Evolutionary conservation across 2,888 invertebrate species (phyloP), one percentile per base, ranked within the genome.

Genomic region (Cheiracanthium punctorium): DNA sequence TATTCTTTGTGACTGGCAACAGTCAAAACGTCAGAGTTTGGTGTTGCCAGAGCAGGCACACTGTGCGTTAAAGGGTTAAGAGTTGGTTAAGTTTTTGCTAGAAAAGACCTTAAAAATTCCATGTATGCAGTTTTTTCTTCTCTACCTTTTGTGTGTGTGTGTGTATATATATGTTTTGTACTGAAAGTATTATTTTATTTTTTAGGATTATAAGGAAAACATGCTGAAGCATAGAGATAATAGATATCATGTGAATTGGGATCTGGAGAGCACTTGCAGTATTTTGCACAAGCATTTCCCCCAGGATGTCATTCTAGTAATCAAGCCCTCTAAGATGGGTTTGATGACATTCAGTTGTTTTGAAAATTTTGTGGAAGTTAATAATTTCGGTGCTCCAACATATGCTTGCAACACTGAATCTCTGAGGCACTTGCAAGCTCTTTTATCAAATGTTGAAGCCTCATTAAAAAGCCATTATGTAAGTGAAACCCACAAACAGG

Each of bases 271-370:
- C 90, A 96, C 95, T 30, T 95, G 95, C 37, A 92, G 93, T 73
- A 92, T 95, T 88, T 92, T 97, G 73, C 94, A 94, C 71, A 92
- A 93, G 86, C 94, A 93, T 89, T 97, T 96, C 92, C 95, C 95
- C 0, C 92, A 93, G 1, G 43, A 76, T 41, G 70, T 29, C 12
- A 64, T 87, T 12, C 32, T 77, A 12, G 64, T 84, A 32, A 41
- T 88, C 2, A 91, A 91, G 88, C 91, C 92, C 90, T 92, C 89
- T 91, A 95, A 95, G 91, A 96, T 96, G 94, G 95, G 95, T 91
- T 94, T 95, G 90, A 95, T 95, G 90, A 96, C 95, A 81, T 96
- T 96, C 92, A 96, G 95, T 91, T 96, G 96, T 91, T 97, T 95
- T 91, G 95, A 96, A 91, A 97, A 97, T 93, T 97, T 97, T 92